Percentiles rank a stretch among this genome's conserved stretches.
These are phyloP conservation scores for Drosophila gunungcola DNA, from an alignment of 1,140 invertebrate species.

Conservation along the genomic window DNA sequence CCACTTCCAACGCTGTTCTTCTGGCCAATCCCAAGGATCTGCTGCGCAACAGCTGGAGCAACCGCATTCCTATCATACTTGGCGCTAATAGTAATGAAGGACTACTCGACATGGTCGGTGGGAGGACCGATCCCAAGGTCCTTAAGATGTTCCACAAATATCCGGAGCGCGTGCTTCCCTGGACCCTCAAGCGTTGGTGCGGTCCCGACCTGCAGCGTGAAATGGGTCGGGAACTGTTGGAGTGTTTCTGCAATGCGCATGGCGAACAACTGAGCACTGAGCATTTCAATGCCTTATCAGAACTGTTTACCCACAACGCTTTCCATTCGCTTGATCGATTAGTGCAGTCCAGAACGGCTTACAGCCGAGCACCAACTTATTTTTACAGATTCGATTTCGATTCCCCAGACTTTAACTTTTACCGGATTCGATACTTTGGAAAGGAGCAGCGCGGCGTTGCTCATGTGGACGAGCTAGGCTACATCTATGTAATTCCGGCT, in stretches of 20 bases:
- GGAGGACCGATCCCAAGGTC: too few relatives aligned
- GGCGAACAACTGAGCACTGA: not conserved
- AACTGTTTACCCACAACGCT: conserved; percentile 60
- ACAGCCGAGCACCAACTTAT: conserved; percentile 77
- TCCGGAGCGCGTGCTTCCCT: conserved; percentile 48
- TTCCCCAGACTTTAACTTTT: conserved; percentile 69
- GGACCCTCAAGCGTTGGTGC: conserved; percentile 14
- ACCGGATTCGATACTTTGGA: conserved; percentile 53
- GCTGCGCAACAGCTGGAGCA: conserved; percentile 57
- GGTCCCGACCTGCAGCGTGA: conserved; percentile 27
- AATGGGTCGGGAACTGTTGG: conserved; percentile 45
- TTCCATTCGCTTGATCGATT: conserved; percentile 73
- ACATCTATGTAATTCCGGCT: conserved; percentile 86
- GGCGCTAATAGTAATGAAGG: conserved; percentile 57
- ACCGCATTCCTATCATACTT: conserved; percentile 65
- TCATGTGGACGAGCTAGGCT: conserved; percentile 88
- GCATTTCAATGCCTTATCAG: not conserved
- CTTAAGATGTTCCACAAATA: conserved; percentile 2
- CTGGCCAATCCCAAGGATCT: conserved; percentile 39
- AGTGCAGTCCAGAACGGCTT: conserved; percentile 62
- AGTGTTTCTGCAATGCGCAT: conserved; percentile 23
- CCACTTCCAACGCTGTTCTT: conserved; percentile 40
- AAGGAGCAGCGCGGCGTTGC: conserved; percentile 83
- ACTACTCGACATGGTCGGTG: not conserved
- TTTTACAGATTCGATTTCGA: conserved; percentile 85